Evolutionary conservation across 2,797 vertebrate species (phyloP), one percentile per base, ranked within the genome.

Genomic region (Schizopygopsis malacanthus): DNA sequence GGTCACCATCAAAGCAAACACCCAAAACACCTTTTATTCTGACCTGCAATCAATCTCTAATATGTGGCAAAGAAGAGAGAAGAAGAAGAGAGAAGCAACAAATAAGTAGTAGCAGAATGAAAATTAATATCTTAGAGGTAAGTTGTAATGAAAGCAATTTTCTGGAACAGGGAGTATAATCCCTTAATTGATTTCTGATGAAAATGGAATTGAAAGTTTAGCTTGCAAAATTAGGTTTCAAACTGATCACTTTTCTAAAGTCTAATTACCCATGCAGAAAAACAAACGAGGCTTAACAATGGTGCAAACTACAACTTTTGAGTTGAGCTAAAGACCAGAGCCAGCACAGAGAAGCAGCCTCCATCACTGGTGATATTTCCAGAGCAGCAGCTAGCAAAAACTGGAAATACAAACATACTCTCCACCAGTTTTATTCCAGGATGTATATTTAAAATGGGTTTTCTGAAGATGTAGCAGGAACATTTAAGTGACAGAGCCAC

Each of bases 31-130:
- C 88, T 89, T 90, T 92, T 93, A 93, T 93, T 94, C 93, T 85
- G 91, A 84, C 84, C 88, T 43, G 41, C 90, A 92, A 94, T 94
- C 94, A 94, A 94, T 95, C 91, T 91, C 92, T 91, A 94, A 94
- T 41, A 85, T 91, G 87, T 80, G 90, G 90, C 92, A 93, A 93
- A 94, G 92, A 43, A 43, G 9, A 10, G 8, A 43, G 41, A 43
- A 43, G 9, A 43, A 43, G 41, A 43, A 43, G 11, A 73, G 6
- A 20, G 25, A 73, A 9, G 41, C 81, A 82, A 56, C 33, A 37
- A 79, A 50, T 15, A 22, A 71, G 45, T 2, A 72, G 70, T 10
- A 52, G 18, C 5, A 43, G 18, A 69, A 22, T 3, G 92, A 94
- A 90, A 89, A 91, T 63, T 91, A 91, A 90, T 90, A 91, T 88